Evolutionary conservation across 2,797 vertebrate species (phyloP), one percentile per base, ranked within the genome.

Genomic region (Choloepus didactylus): DNA sequence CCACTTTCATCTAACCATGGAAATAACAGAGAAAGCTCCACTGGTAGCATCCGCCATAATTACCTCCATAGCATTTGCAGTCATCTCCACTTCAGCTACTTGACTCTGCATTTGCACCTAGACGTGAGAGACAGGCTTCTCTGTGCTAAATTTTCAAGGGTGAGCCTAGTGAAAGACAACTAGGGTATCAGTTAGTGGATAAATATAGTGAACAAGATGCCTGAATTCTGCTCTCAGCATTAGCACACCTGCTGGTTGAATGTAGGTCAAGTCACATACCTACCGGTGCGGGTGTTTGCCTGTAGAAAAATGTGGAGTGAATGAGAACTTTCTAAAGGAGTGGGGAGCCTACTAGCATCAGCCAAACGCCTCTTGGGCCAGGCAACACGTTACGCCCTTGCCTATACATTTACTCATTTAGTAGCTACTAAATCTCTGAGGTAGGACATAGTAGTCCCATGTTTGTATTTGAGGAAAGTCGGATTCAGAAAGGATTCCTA

Each of bases 341-440:
- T 38, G 44, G 31, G 19, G 1, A 49, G 2, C 2, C 10, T 4
- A 6, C 29, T 8, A 11, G n/a, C 27, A 62, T 19, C 27, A 21
- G 1, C 19, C 19, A 0, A 0, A 6, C 1, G 3, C 0, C 27
- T 49, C 11, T 2, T 29, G 4, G 11, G 49, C 67, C 41, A n/a
- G 76, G 31, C 46, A 3, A 6, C 1, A 10, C 0, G 0, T 38
- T 23, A 8, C 21, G 27, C 31, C 35, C 46, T 70, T 38, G 27
- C 21, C 5, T 3, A 21, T 25, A 4, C 0, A 0, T 18, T 21
- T 51, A 9, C 21, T 19, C 12, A 31, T 29, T 44, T 18, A 6
- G 10, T 1, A 0, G 51, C 46, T 51, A 2, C 4, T 0, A 4
- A 54, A 19, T n/a, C 66, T 80, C 64, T 3, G 60, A 59, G 4